Evolutionary conservation across 2,113 vertebrate genomes (phyloP), one percentile per base, ranked within the genome.

Genomic region (Paedocypris sp.): DNA sequence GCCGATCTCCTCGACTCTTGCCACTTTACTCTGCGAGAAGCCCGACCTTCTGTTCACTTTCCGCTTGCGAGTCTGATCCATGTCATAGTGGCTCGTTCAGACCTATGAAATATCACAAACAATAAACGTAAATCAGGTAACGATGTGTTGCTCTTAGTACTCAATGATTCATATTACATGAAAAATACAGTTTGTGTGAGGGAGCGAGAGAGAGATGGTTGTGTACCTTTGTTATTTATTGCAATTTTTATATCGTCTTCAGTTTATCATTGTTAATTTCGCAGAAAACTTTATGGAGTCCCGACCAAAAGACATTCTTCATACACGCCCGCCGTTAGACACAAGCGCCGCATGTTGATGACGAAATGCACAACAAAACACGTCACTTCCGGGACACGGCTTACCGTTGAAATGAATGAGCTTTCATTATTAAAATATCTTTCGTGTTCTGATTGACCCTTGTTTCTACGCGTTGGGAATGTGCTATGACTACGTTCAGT

Each of bases 61-160:
- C 45, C 88, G 78, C 73, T 90, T 92, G 57, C 79, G 79, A 52
- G 79, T 62, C 50, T 80, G 73, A 63, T 76, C 85, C 75, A 81
- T 83, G 3, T 13, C 66, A 13, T 16, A 12, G 16, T 22, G 18
- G 2, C 19, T 12, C 19, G 20, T 35, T 32, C 35, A 41, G 13
- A 54, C 60, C 29, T 28, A 22, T 7, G 15, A 22, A n/a, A 43
- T 32, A 57, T 5, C 22, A 42, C 5, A 3, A 13, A 20, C 31
- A 5, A 1, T 2, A 9, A 11, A 12, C 3, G n/a, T n/a, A n/a
- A n/a, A n/a, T n/a, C n/a, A n/a, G n/a, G 12, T 12, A 25, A 41
- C 15, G 6, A 36, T 12, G 29, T 29, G 4, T 10, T 16, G 4
- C 4, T 7, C 16, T 16, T 4, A 10, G 16, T 13, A 48, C 46